Percentiles rank a stretch among this genome's conserved stretches.
phyloP scores from a whole-genome alignment of 2,888 invertebrate species.

The Clivina fossor region DNA sequence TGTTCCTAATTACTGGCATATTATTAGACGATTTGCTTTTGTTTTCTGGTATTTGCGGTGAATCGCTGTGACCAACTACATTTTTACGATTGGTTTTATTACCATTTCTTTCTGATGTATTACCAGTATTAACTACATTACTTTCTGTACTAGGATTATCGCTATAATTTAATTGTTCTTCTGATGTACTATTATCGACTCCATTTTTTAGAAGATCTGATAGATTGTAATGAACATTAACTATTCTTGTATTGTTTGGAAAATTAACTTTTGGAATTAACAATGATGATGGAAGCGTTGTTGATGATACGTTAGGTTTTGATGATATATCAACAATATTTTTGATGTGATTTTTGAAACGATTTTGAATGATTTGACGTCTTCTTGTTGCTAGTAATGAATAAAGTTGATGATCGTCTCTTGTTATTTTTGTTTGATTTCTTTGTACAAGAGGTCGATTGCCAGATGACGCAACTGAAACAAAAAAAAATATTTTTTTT shows the following conservation, averaged over 20 bases:
- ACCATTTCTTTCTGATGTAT: constrained; percentile 44
- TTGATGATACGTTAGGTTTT: neutral
- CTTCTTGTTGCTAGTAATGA: constrained; percentile 64
- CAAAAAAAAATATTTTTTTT: constrained; percentile 7
- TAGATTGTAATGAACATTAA: constrained; percentile 23
- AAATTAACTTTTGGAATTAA: constrained; percentile 7
- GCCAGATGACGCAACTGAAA: constrained; percentile 10
- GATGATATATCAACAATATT: constrained; percentile 50
- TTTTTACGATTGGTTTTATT: constrained; percentile 51
- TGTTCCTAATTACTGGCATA: constrained; percentile 36
- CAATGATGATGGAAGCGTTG: too few relatives aligned
- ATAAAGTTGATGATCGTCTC: constrained; percentile 62
- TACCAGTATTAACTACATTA: constrained; percentile 23
- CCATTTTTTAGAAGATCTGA: constrained; percentile 19
- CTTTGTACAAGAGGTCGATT: constrained; percentile 8
- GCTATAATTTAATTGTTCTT: neutral
- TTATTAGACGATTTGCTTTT: constrained; percentile 53
- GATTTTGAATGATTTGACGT: constrained; percentile 60
- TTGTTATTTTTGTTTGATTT: constrained; percentile 37
- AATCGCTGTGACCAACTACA: constrained; percentile 45
- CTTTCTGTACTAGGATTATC: constrained; percentile 21
- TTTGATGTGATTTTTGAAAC: constrained; percentile 57
- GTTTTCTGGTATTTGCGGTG: constrained; percentile 53
- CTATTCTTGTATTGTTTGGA: constrained; percentile 6
- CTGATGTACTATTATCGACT: constrained; percentile 5